Percentiles rank a stretch among this genome's conserved stretches.
These are phyloP conservation scores for Aethina tumida DNA, from an alignment of 1,140 invertebrate species.

Conservation along the genomic window DNA sequence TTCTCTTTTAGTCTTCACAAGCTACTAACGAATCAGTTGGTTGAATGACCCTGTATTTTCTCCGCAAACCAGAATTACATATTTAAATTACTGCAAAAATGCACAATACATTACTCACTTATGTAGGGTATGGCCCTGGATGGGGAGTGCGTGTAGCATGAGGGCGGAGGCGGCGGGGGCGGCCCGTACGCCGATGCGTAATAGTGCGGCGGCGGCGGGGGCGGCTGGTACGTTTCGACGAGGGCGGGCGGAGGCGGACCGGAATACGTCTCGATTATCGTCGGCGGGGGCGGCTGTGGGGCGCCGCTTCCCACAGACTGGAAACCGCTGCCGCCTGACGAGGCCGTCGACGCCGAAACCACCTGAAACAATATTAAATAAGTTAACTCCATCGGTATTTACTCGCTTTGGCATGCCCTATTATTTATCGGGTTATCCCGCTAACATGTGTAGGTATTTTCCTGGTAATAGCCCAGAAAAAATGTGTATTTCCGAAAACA, in stretches of 20 bases:
- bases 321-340: slow-evolving; percentile 31
- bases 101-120: slow-evolving; percentile 42
- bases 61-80: slow-evolving; percentile 2
- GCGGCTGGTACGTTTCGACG: slow-evolving; percentile 42
- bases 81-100: too few species aligned
- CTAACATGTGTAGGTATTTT: too few species aligned
- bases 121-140: slow-evolving; percentile 51
- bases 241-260: slow-evolving; percentile 40
- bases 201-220: slow-evolving; percentile 51
- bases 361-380: slow-evolving; percentile 15
- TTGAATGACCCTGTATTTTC: slow-evolving; percentile 3
- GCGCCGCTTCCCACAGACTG: too few species aligned
- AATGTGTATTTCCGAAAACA: too few species aligned
- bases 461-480: too few species aligned
- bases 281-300: slow-evolving; percentile 27
- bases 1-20: neutral
- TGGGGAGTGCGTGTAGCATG: slow-evolving; percentile 60
- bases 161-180: slow-evolving; percentile 46
- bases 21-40: neutral
- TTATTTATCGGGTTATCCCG: too few species aligned
- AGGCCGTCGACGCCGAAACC: slow-evolving; percentile 31
- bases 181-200: slow-evolving; percentile 57
- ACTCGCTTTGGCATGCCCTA: too few species aligned
- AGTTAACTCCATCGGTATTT: neutral
- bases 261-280: slow-evolving; percentile 39